Evolutionary conservation across 1,140 invertebrate genomes (phyloP).

Genomic region (Drosophila dunni): DNA sequence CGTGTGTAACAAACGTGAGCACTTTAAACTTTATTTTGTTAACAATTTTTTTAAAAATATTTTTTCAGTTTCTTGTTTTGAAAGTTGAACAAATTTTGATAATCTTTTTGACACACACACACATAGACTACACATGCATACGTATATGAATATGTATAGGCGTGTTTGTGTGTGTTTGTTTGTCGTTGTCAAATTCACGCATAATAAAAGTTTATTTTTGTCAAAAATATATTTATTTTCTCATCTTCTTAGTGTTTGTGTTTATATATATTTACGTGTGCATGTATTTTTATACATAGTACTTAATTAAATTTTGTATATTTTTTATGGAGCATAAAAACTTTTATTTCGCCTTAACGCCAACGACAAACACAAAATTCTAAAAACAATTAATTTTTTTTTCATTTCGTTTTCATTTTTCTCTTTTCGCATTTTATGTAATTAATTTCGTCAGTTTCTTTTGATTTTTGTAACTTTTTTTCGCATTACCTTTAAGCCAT

Average conservation of each 20-base stretch:
- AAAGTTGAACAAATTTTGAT: conserved; percentile 47
- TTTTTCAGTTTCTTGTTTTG: conserved; percentile 38
- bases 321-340: conserved; percentile 17
- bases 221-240: conserved; percentile 57
- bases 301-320: conserved; percentile 32
- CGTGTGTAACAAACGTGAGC: conserved; percentile 78
- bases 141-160: conserved; percentile 34
- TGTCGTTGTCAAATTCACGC: conserved; percentile 61
- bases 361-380: conserved; percentile 23
- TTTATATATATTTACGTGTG: conserved; percentile 3
- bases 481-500: conserved; percentile 40
- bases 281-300: conserved; percentile 8
- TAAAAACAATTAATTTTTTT: conserved; percentile 6
- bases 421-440: conserved; percentile 34
- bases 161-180: conserved; percentile 38
- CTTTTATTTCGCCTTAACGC: conserved; percentile 30
- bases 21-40: conserved; percentile 26
- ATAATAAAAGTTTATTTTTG: conserved; percentile 80
- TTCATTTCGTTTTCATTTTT: conserved; percentile 7
- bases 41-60: conserved; percentile 10
- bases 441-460: conserved; percentile 26
- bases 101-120: conserved; percentile 53
- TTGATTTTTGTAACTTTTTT: conserved; percentile 42
- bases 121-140: conserved; percentile 11
- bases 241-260: conserved; percentile 15